Evolutionary conservation across 2,888 invertebrate genomes (phyloP).

Genomic region (Himalopsyche anomala): DNA sequence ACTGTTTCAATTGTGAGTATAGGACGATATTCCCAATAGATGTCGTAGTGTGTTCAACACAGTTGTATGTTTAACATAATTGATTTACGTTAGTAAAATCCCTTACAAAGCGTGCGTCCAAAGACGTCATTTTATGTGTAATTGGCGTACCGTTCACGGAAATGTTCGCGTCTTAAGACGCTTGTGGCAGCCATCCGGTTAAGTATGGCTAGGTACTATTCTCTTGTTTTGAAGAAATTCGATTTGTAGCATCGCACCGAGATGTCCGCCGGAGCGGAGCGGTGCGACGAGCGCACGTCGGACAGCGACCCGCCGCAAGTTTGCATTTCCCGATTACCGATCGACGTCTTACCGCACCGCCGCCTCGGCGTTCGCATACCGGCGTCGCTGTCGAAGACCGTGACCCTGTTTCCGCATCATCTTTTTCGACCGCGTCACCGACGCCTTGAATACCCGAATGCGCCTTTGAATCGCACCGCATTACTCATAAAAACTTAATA

Average conservation of each 20-base stretch:
- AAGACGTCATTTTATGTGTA: too few relatives aligned
- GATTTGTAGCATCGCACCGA: conserved; percentile 8
- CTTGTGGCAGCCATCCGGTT: too few relatives aligned
- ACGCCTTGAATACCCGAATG: neutral
- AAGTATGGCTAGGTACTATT: too few relatives aligned
- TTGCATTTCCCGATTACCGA: neutral
- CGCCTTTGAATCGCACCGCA: neutral
- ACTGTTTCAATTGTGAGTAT: too few relatives aligned
- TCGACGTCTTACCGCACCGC: conserved; percentile 11
- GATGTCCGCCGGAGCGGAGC: conserved; percentile 31
- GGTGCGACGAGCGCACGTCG: neutral
- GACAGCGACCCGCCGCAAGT: neutral
- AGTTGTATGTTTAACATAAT: too few relatives aligned
- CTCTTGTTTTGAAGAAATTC: neutral
- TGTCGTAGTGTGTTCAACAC: too few relatives aligned
- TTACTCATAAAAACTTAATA: too few relatives aligned
- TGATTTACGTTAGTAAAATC: too few relatives aligned
- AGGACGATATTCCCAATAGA: too few relatives aligned
- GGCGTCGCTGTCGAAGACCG: neutral
- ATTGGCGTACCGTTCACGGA: too few relatives aligned
- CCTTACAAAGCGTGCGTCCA: too few relatives aligned
- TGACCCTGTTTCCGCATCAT: neutral
- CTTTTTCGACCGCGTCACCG: neutral
- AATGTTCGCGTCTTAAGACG: too few relatives aligned
- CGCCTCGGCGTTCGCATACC: neutral